Conservation (phyloP, 2,797 vertebrate genomes). For the Argya squamiceps region DNA sequence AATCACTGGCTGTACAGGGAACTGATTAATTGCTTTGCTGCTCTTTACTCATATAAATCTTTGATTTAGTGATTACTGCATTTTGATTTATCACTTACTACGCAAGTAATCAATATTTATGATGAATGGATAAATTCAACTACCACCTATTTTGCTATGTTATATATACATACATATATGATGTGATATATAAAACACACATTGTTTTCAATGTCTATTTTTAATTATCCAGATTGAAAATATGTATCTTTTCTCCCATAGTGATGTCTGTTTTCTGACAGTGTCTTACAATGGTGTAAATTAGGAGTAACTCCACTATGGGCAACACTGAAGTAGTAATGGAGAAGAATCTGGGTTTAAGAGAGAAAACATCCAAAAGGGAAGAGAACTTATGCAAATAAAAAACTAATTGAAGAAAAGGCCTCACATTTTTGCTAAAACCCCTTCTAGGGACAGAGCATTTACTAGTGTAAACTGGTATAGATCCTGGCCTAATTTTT, state of each 20-base stretch:
- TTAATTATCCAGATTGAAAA: constrained; percentile 45
- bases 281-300: not conserved
- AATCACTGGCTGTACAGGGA: constrained; percentile 82
- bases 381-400: not conserved
- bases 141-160: constrained; percentile 71
- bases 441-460: not conserved
- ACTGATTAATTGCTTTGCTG: constrained; percentile 84
- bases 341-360: not conserved
- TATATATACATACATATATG: constrained; percentile 36
- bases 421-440: not conserved
- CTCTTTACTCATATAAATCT: constrained; percentile 90
- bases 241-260: not conserved
- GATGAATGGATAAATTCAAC: constrained; percentile 86
- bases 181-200: not conserved
- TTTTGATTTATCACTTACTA: constrained; percentile 86
- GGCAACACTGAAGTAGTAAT: not conserved
- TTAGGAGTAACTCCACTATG: not conserved
- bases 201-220: constrained; percentile 29
- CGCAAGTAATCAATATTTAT: constrained; percentile 87
- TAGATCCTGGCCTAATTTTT: constrained; percentile 29
- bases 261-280: not conserved
- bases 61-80: constrained; percentile 87
- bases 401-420: not conserved
- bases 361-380: not conserved
- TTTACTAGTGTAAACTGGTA: constrained; percentile 33